Evolutionary conservation across 2,797 vertebrate species (phyloP), one percentile per base, ranked within the genome.

Genomic region (Sparus aurata): DNA sequence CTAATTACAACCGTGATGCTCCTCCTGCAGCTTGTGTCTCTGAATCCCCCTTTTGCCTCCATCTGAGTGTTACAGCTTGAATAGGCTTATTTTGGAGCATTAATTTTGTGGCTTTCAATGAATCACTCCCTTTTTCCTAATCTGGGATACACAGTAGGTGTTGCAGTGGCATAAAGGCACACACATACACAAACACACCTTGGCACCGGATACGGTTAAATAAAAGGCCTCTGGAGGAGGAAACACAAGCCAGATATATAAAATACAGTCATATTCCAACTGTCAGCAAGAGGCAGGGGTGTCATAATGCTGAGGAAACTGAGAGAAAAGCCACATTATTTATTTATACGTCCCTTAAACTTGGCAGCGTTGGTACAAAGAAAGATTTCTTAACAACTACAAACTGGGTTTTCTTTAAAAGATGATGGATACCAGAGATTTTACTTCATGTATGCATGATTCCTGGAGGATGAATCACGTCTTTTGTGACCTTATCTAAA

Each of bases 1-100:
- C 43, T 87, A 87, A 90, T 91, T 89, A 87, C 77, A 82, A 62
- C 50, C 12, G 13, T 12, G 65, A 66, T 55, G 67, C 77, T 77
- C 67, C 62, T 66, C 57, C 77, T 73, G 75, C 68, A 25, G 69
- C 65, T 60, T 59, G 53, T 60, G 81, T 47, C 55, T 41, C 59
- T 49, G 67, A 38, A 50, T 63, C 65, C 16, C 7, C 3, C 27
- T 27, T 10, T 18, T 27, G 17, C 52, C 60, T 65, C 45, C 49
- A 4, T 22, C 60, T 58, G 23, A 69, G 43, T 25, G 58, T 22
- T 20, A 3, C 65, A 72, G 67, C 49, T 45, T 66, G 45, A 77
- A 72, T n/a, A 27, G 66, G 75, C 20, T 77, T 63, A 79, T 83
- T 72, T 76, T 57, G 64, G 71, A 64, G 52, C 69, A 1, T 55